Percentiles rank a stretch among this genome's conserved stretches.
phyloP scores from a whole-genome alignment of 2,113 vertebrate genomes.

The Rattus rattus region DNA sequence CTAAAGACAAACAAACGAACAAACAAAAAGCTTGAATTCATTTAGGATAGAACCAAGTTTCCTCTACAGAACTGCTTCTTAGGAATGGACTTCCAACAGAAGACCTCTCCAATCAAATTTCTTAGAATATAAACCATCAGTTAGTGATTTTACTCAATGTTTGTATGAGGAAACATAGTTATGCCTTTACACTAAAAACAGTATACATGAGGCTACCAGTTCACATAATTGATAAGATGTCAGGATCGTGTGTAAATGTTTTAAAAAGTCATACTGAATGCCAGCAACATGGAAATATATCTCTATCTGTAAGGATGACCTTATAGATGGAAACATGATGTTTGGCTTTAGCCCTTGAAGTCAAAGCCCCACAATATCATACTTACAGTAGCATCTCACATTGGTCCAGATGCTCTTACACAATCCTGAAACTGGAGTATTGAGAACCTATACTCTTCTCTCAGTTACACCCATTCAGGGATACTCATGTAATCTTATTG shows the following conservation, averaged over 20 bases:
- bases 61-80: background rate
- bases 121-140: background rate
- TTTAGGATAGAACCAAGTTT: background rate
- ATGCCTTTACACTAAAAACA: background rate
- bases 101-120: background rate
- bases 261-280: background rate
- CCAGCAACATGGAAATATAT: background rate
- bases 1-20: background rate
- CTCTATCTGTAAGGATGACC: background rate
- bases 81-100: background rate
- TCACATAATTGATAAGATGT: background rate
- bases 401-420: background rate
- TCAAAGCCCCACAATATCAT: background rate
- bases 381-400: background rate
- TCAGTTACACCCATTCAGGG: background rate
- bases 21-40: background rate
- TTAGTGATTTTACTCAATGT: background rate
- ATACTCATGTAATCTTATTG: background rate
- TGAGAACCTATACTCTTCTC: background rate
- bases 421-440: background rate
- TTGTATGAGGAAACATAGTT: background rate
- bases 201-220: background rate
- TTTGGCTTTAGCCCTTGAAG: background rate
- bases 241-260: background rate
- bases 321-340: background rate